A percentile compares a stretch with the other conserved stretches of the same genome.
phyloP scores from a whole-genome alignment of 1,140 invertebrate genomes.

The Cylas formicarius region DNA sequence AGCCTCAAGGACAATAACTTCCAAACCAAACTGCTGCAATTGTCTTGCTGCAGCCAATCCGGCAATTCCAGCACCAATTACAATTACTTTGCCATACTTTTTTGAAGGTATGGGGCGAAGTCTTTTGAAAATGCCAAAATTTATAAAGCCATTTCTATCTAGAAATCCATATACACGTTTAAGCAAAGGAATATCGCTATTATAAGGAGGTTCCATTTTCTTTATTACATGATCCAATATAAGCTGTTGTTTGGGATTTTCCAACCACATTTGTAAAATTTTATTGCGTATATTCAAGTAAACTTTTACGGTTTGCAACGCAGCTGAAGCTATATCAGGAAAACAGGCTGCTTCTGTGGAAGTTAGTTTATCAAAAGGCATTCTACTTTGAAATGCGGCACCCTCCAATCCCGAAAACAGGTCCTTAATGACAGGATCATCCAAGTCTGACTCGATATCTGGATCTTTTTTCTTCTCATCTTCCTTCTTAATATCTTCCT shows the following conservation, averaged over 20 bases:
- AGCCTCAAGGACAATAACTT: conserved; percentile 91
- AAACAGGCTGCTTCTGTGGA: conserved; percentile 90
- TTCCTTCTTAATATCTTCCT: conserved; percentile 44
- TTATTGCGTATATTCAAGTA: conserved; percentile 91
- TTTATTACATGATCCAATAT: conserved; percentile 73
- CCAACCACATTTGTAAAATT: conserved; percentile 93
- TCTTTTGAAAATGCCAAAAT: conserved; percentile 94
- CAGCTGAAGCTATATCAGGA: conserved; percentile 71
- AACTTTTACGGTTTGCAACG: conserved; percentile 78
- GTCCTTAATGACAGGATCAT: conserved; percentile 41
- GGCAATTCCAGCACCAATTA: conserved; percentile 91
- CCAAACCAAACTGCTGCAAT: conserved; percentile 91
- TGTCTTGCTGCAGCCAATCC: conserved; percentile 91
- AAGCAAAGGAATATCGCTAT: conserved; percentile 77
- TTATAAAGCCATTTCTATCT: conserved; percentile 94
- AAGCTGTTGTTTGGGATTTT: conserved; percentile 90
- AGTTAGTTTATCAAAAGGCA: conserved; percentile 93
- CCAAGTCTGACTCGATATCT: conserved; percentile 42
- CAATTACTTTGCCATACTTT: conserved; percentile 83
- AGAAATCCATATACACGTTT: conserved; percentile 85
- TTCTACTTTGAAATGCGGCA: conserved; percentile 84
- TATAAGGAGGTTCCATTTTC: conserved; percentile 84
- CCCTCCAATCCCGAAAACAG: conserved; percentile 69
- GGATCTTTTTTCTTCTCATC: conserved; percentile 47
- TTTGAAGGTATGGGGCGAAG: conserved; percentile 68